Conservation (phyloP, 2,797 vertebrate genomes). For the Micrastur ruficollis region DNA sequence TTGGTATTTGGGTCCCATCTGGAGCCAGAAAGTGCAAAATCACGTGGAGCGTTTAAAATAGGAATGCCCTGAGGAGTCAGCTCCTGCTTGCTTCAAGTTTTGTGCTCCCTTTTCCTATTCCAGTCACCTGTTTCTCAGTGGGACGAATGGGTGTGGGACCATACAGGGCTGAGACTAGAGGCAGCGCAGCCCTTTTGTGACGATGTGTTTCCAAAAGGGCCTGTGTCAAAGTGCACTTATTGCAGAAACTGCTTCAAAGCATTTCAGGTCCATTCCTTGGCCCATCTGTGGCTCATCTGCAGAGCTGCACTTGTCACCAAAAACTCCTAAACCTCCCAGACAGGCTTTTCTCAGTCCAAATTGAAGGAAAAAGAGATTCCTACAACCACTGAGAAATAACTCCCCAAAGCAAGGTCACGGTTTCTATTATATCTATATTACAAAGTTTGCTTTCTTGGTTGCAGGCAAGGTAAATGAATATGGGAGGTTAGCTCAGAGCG, state of each 20-base stretch:
- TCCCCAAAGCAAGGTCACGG: rapidly evolving
- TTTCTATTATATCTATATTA: background rate
- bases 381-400: background rate
- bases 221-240: rapidly evolving
- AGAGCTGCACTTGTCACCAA: background rate
- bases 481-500: background rate
- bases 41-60: background rate
- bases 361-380: background rate
- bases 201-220: background rate
- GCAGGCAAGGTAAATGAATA: background rate
- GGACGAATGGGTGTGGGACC: background rate
- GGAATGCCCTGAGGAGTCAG: background rate
- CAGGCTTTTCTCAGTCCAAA: background rate
- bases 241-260: background rate
- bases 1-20: slow-evolving; percentile 31
- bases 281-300: background rate
- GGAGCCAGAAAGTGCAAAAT: slow-evolving; percentile 16
- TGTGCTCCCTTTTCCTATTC: background rate
- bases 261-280: background rate
- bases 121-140: background rate
- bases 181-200: background rate
- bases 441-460: background rate
- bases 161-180: background rate
- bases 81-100: background rate
- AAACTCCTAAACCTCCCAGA: background rate